A percentile compares a stretch with the other conserved stretches of the same genome.
Evolutionary conservation across 2,888 invertebrate species (phyloP).

Genomic region (Melieria crassipennis): DNA sequence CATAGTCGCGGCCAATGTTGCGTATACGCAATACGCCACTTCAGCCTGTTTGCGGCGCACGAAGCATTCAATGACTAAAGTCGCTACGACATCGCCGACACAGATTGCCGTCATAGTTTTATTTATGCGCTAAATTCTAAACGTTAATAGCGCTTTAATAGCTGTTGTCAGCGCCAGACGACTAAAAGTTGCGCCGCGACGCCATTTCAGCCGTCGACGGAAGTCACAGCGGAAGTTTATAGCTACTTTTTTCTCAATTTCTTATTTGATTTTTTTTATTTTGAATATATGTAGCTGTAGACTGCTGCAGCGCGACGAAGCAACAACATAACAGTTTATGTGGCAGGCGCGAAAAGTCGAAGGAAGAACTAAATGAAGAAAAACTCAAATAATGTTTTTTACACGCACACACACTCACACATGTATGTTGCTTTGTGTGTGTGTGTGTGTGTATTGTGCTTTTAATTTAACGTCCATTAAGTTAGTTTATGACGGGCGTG

Average conservation of each 20-base stretch:
- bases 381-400: no score
- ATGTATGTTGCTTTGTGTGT: no score
- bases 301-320: neutral
- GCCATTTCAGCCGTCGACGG: neutral
- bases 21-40: no score
- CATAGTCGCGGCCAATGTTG: no score
- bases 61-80: no score
- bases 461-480: no score
- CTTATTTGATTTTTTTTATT: neutral
- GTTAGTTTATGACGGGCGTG: no score
- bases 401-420: no score
- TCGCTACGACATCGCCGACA: no score
- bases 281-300: neutral
- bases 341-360: neutral
- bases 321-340: no score
- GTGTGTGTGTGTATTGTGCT: no score
- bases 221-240: neutral
- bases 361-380: neutral
- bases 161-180: neutral
- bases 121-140: slow-evolving; percentile 1
- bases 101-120: neutral
- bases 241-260: neutral
- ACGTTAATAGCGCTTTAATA: neutral
- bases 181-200: neutral
- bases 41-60: no score